Base-by-base conservation (phyloP, 2,888 invertebrate species). In the Rhyacophila evoluta region DNA sequence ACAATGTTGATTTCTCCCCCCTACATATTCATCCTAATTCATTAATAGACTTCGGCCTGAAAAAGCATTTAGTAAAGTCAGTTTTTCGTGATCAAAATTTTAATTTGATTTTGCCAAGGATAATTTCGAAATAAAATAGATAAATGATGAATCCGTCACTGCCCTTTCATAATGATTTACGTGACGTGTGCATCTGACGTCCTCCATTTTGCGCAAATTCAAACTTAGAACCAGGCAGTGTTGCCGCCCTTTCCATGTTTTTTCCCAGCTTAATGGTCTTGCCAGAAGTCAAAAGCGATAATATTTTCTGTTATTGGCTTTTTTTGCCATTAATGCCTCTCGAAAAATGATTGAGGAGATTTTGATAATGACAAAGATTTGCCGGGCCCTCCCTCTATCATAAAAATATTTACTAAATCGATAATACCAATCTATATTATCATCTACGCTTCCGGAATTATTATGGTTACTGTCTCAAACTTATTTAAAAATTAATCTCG, bases 241-340 rank as follows among this genome's bases (percentile, higher is more conserved):
- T 73, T 75, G 71, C 80, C 81, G 81, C 81, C 81, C 78, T 76
- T 81, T 76, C 70, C 81, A 76, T 81, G 81, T 81, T 78, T 76
- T 74, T 78, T 41, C 68, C 19, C 19, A 15, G 55, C 55, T 55
- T 55, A 55, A 55, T 55, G 55, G 55, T 55, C 55, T 55, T 8
- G 55, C 55, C 55, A 55, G 55, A 55, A 55, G 55, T 55, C 55
- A 19, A 19, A 55, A 55, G 55, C 55, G 15, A 55, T 55, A 55
- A 55, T 55, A 55, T 55, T 55, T 55, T 55, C 15, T 55, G 55
- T 55, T 55, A 55, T 55, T 55, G 19, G 55, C 19, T 55, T 55
- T 55, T 55, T 55, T 10, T 25, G 55, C 10, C 19, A 19, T n/a
- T n/a, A n/a, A n/a, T 19, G 25, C 25, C 55, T 55, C 25, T 55